Percentiles rank a stretch among this genome's conserved stretches.
Conservation (phyloP, 2,797 vertebrate species). For the Lepilemur ruficaudatus region DNA sequence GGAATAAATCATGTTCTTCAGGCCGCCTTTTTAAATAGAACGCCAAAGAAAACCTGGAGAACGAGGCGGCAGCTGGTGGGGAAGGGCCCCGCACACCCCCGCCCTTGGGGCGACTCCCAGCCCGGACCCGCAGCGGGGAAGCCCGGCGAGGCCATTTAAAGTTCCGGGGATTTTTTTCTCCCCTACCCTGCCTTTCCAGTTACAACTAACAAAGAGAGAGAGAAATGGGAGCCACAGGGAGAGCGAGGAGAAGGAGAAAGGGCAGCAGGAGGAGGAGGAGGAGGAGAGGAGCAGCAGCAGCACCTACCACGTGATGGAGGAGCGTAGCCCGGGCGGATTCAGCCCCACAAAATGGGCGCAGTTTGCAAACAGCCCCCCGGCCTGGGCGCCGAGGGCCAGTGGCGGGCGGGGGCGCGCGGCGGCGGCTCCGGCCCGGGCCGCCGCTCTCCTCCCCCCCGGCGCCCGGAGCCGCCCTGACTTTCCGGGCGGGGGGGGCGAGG, state of each 20-base stretch:
- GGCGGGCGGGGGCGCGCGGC: conserved; percentile 70
- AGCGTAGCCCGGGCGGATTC: conserved; percentile 93
- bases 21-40: conserved; percentile 78
- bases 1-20: conserved; percentile 60
- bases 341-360: conserved; percentile 93
- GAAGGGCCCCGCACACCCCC: conserved; percentile 75
- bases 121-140: conserved; percentile 74
- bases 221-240: conserved; percentile 72
- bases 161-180: conserved; percentile 76
- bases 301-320: conserved; percentile 98
- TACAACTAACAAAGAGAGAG: conserved; percentile 91
- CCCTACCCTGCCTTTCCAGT: conserved; percentile 77
- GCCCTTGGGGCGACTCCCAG: conserved; percentile 77
- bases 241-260: conserved; percentile 78
- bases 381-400: conserved; percentile 71
- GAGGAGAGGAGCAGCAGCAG: conserved; percentile 82
- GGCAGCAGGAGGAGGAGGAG: conserved; percentile 80
- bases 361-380: conserved; percentile 87
- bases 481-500: conserved; percentile 78
- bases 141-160: conserved; percentile 79
- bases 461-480: conserved; percentile 82
- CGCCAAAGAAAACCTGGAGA: conserved; percentile 74
- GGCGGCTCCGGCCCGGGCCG: conserved; percentile 75
- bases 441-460: conserved; percentile 81
- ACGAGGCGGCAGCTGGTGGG: conserved; percentile 73